Evolutionary conservation across 1,140 invertebrate genomes (phyloP).

Genomic region (Leptopilina boulardi): DNA sequence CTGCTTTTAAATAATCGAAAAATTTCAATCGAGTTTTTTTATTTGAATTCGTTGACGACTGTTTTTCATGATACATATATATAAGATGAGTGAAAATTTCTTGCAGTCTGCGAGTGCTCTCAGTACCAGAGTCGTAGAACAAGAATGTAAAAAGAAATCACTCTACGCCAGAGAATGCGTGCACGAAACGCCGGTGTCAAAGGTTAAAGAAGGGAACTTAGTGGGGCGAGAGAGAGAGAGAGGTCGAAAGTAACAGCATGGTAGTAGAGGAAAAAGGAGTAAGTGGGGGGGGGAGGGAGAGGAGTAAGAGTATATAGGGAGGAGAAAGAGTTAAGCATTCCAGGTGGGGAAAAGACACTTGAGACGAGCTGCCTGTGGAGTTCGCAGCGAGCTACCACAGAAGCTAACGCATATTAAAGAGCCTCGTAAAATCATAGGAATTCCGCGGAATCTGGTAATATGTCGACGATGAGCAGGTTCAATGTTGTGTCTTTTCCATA

Average conservation of each 20-base stretch:
- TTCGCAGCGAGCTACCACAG: slow-evolving; percentile 59
- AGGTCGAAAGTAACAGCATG: background rate
- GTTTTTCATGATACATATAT: no score
- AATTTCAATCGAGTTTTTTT: no score
- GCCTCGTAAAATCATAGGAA: slow-evolving; percentile 73
- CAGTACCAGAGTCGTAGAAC: slow-evolving; percentile 22
- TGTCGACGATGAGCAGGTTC: slow-evolving; percentile 52
- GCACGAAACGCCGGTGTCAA: slow-evolving; percentile 55
- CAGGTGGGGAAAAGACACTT: slow-evolving; percentile 52
- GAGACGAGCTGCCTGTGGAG: slow-evolving; percentile 54
- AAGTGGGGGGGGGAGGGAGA: slow-evolving; percentile 25
- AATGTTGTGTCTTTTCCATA: slow-evolving; percentile 31
- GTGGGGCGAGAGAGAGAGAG: slow-evolving; percentile 43
- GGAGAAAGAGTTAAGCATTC: slow-evolving; percentile 53
- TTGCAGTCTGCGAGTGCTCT: background rate
- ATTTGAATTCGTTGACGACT: no score
- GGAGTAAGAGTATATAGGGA: slow-evolving; percentile 30
- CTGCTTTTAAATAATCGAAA: no score
- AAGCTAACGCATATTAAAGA: slow-evolving; percentile 72
- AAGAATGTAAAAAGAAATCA: slow-evolving; percentile 54
- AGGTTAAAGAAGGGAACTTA: slow-evolving; percentile 56
- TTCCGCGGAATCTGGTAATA: slow-evolving; percentile 70
- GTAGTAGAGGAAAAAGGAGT: slow-evolving; percentile 35
- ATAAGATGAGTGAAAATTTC: slow-evolving; percentile 48
- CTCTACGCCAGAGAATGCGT: slow-evolving; percentile 52